Conservation (phyloP, 1,140 invertebrate genomes). For the Cyclargus thomasi region DNA sequence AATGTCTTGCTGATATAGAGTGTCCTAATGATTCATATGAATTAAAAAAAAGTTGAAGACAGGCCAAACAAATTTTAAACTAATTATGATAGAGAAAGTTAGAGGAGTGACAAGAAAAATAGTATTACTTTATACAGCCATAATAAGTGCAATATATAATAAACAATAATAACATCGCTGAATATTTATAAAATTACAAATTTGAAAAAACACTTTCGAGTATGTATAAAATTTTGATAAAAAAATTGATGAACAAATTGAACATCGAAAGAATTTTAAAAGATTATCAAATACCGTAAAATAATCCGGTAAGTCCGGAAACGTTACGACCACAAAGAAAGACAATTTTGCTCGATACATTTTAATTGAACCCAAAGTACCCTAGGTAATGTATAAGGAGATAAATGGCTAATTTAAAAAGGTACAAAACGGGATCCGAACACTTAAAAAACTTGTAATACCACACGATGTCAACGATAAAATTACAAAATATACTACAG, state of each 20-base stretch:
- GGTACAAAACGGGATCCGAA: constrained; percentile 4
- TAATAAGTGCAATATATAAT: neutral
- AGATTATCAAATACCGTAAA: neutral
- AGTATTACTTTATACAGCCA: neutral
- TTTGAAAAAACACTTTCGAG: neutral
- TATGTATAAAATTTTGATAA: neutral
- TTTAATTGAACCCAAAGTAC: too few relatives aligned
- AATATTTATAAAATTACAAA: constrained; percentile 15
- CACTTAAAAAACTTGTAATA: neutral
- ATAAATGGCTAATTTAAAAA: neutral
- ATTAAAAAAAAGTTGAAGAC: neutral
- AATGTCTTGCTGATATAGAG: constrained; percentile 38
- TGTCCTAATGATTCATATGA: constrained; percentile 5
- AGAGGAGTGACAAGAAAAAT: too few relatives aligned
- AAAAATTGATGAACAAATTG: neutral
- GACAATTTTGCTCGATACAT: too few relatives aligned
- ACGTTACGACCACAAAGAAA: neutral
- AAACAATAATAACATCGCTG: constrained; percentile 6
- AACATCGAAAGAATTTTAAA: neutral
- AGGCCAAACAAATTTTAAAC: neutral
- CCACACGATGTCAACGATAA: neutral
- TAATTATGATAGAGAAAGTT: neutral
- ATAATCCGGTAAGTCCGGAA: neutral
- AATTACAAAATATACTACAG: neutral
- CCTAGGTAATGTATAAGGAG: too few relatives aligned